Conservation (phyloP, 1,140 invertebrate genomes). For the Sinella curviseta region DNA sequence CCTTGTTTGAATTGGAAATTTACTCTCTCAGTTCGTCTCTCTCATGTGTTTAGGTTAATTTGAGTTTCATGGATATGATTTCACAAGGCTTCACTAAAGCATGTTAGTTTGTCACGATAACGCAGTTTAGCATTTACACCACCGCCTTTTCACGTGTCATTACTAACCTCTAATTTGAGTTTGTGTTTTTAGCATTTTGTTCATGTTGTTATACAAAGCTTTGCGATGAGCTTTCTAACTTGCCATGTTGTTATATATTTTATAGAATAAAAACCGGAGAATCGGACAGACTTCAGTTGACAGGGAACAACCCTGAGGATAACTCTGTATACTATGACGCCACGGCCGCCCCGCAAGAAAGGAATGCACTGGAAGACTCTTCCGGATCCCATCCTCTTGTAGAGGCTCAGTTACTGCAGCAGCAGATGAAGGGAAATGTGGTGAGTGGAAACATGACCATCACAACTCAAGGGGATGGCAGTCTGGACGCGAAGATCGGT, state of each 20-base stretch:
- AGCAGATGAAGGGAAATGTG: slow-evolving; percentile 4
- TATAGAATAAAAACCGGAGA: slow-evolving; percentile 25
- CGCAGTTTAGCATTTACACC: too few relatives aligned
- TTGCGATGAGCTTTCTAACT: background rate
- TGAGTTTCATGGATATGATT: too few relatives aligned
- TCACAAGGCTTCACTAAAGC: too few relatives aligned
- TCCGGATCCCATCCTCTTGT: slow-evolving; percentile 46
- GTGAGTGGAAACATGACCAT: slow-evolving; percentile 17
- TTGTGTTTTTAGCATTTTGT: background rate
- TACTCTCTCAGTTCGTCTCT: too few relatives aligned
- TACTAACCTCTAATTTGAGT: too few relatives aligned
- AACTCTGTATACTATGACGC: slow-evolving; percentile 48
- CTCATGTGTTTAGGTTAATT: too few relatives aligned
- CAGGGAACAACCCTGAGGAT: slow-evolving; percentile 46
- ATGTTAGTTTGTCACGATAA: too few relatives aligned
- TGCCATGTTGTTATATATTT: background rate
- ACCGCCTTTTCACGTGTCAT: too few relatives aligned
- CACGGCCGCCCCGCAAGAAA: slow-evolving; percentile 39
- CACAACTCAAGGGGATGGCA: slow-evolving; percentile 7
- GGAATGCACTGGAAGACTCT: slow-evolving; percentile 44
- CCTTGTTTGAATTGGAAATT: too few relatives aligned
- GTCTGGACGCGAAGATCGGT: background rate
- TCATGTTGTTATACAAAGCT: too few relatives aligned
- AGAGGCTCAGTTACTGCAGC: slow-evolving; percentile 23
- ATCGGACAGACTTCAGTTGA: slow-evolving; percentile 35